phyloP scores from a whole-genome alignment of 2,797 vertebrate species.

The Dermochelys coriacea region DNA sequence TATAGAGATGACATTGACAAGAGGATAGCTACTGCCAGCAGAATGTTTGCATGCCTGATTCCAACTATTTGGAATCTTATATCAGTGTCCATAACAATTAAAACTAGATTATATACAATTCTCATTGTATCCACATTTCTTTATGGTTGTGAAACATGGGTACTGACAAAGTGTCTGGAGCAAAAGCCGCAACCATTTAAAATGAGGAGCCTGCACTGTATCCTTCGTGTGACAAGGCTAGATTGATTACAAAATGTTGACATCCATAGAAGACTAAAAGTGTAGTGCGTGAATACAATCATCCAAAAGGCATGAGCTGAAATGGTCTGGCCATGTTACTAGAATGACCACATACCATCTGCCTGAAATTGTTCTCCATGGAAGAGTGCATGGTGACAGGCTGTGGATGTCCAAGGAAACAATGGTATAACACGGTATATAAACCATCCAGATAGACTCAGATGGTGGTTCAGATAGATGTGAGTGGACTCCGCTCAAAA shows the following conservation, averaged over 20 bases:
- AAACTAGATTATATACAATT: too few species aligned
- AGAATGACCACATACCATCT: not conserved
- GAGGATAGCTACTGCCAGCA: too few species aligned
- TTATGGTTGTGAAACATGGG: too few species aligned
- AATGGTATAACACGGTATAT: not conserved
- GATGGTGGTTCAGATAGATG: not conserved
- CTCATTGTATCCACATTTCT: too few species aligned
- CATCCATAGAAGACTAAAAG: not conserved
- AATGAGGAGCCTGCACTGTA: too few species aligned
- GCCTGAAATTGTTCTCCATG: not conserved
- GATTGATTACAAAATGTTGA: not conserved
- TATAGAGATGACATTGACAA: too few species aligned
- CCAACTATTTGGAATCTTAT: too few species aligned
- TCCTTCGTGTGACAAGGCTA: not conserved
- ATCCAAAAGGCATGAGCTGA: not conserved
- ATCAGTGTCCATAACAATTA: too few species aligned
- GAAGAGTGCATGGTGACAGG: not conserved
- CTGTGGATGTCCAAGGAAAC: not conserved
- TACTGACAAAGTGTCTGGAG: too few species aligned
- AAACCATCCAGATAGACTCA: not conserved
- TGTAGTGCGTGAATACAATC: not conserved
- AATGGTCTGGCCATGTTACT: not conserved
- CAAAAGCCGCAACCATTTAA: too few species aligned
- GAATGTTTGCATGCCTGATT: too few species aligned
- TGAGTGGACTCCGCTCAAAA: not conserved